Evolutionary conservation across 2,113 vertebrate genomes (phyloP).

Genomic region (Sturnus vulgaris): DNA sequence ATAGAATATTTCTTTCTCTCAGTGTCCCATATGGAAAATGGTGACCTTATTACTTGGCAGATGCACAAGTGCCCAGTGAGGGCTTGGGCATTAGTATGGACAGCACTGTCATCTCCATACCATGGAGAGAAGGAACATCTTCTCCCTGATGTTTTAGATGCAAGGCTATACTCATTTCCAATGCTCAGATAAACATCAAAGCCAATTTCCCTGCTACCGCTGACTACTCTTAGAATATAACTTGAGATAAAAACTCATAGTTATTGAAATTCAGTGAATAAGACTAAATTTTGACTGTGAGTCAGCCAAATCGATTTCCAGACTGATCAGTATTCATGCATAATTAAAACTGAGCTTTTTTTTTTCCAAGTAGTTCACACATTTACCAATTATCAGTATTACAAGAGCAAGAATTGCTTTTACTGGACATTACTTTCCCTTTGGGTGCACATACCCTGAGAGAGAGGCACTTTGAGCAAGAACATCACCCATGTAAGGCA

Average conservation of each 20-base stretch:
- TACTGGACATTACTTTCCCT: not conserved
- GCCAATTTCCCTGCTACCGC: not conserved
- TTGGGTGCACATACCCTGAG: not conserved
- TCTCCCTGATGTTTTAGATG: not conserved
- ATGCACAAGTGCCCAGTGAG: not conserved
- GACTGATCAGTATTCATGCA: not conserved
- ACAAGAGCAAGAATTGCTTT: not conserved
- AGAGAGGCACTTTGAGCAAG: not conserved
- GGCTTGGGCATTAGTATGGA: not conserved
- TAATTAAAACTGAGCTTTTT: not conserved
- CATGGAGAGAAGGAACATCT: not conserved
- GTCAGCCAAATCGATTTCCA: slow-evolving; percentile 15
- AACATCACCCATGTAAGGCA: fast-evolving
- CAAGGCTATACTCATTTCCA: not conserved
- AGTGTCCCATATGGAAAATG: fast-evolving
- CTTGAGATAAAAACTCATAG: not conserved
- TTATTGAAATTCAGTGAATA: not conserved
- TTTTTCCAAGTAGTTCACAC: not conserved
- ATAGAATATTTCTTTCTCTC: not conserved
- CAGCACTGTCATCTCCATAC: not conserved
- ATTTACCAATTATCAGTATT: not conserved
- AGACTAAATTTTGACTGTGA: not conserved
- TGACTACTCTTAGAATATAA: not conserved
- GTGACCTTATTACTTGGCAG: not conserved
- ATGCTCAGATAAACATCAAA: not conserved